Evolutionary conservation across 2,888 invertebrate genomes (phyloP), one percentile per base, ranked within the genome.

Genomic region (Teleiodes luculella): DNA sequence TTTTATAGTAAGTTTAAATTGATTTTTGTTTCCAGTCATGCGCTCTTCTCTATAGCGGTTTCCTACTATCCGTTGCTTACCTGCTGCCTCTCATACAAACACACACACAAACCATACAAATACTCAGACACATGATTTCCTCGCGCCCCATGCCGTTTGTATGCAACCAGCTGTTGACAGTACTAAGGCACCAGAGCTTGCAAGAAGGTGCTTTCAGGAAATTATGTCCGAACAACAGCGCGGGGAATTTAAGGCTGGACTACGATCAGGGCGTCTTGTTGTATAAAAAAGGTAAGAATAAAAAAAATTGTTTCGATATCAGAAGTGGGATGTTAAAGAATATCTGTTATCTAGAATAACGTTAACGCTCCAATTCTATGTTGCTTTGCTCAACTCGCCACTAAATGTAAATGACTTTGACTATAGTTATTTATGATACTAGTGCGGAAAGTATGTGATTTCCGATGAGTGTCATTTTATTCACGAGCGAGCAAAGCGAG

Each of bases 221-320:
- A 0, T 62, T 82, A 11, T 88, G 88, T 55, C 65, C 71, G 0
- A 69, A 72, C 0, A 65, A 62, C 5, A 64, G 59, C 1, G 57
- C 56, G 1, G 83, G 80, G 0, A 83, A 86, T 53, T 57, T 88
- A 20, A 83, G 73, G 61, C 56, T 73, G 56, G 88, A 90, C 62
- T 81, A 83, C 62, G 85, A 86, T 50, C 87, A 88, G 67, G 89
- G 89, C 0, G 83, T 88, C 1, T 56, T 86, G 55, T 60, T 86
- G 52, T 89, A 76, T 67, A 86, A 72, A 45, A 82, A 80, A 76
- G 85, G 88, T 88, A 60, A 47, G 61, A 57, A 18, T 18, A 20
- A 11, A 6, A 11, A 33, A 8, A 33, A 33, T 11, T 8, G 10
- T 33, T 8, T 33, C 3, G 35, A n/a, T 11, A n/a, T 35, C 35